Percentiles rank a stretch among this genome's conserved stretches.
Evolutionary conservation across 2,888 invertebrate genomes (phyloP).

Genomic region (Dorcus parallelipipedus): DNA sequence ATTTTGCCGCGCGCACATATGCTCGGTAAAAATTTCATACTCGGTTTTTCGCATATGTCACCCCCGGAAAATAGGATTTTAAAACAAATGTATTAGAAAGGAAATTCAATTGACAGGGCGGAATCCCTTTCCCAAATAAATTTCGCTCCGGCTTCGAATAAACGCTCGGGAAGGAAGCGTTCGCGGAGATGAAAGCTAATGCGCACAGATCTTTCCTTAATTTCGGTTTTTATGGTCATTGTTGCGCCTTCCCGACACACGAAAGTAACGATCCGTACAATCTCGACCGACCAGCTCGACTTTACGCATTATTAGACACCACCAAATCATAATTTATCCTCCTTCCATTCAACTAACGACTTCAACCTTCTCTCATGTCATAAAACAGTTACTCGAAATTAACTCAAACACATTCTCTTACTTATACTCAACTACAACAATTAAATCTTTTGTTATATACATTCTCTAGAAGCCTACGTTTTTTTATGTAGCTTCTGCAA

Average conservation of each 20-base stretch:
- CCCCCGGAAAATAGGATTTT: slow-evolving; percentile 17
- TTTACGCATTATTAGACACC: slow-evolving; percentile 22
- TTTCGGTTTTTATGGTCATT: neutral
- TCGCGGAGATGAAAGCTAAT: neutral
- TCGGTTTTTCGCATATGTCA: slow-evolving; percentile 21
- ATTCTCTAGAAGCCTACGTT: too few species aligned
- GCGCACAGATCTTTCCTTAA: slow-evolving; percentile 1
- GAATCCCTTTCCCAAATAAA: slow-evolving; percentile 11
- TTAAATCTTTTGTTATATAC: too few species aligned
- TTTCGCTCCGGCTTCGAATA: neutral
- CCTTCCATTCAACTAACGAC: slow-evolving; percentile 11
- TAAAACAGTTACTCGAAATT: too few species aligned
- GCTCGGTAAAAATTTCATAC: slow-evolving; percentile 27
- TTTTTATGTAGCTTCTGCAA: too few species aligned
- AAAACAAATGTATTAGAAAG: slow-evolving; percentile 29
- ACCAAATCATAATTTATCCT: slow-evolving; percentile 19
- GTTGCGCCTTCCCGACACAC: neutral
- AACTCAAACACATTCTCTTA: too few species aligned
- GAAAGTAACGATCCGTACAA: slow-evolving; percentile 15
- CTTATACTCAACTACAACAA: too few species aligned
- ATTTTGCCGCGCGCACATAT: slow-evolving; percentile 22
- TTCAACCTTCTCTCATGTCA: slow-evolving; percentile 5
- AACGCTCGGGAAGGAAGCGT: neutral
- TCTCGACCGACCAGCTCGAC: slow-evolving; percentile 8
- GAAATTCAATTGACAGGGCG: slow-evolving; percentile 29